phyloP scores from a whole-genome alignment of 2,113 vertebrate genomes.

The Saccopteryx leptura region DNA sequence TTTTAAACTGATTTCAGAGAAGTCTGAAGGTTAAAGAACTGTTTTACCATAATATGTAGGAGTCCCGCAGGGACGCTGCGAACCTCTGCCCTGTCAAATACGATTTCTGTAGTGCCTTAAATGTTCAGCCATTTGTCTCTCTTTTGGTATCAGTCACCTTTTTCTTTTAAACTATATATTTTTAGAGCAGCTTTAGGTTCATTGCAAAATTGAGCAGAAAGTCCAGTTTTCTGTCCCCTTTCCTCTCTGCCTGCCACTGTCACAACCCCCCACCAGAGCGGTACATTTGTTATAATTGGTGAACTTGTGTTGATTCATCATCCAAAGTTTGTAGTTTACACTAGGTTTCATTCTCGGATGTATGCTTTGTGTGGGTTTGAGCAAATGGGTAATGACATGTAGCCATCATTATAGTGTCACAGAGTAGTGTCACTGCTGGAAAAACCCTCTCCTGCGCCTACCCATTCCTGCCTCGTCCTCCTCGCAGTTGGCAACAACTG shows the following conservation, averaged over 20 bases:
- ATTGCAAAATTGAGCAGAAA: slow-evolving; percentile 19
- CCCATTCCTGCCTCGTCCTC: not conserved
- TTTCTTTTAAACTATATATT: not conserved
- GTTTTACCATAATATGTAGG: not conserved
- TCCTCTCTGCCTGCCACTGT: rapidly evolving
- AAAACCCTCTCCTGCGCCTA: not conserved
- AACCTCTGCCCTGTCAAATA: not conserved
- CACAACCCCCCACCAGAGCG: not conserved
- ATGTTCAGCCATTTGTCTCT: not conserved
- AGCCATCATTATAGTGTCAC: not conserved
- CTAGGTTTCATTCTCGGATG: not conserved
- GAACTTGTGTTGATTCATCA: not conserved
- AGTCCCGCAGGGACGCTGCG: not conserved
- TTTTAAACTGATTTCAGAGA: slow-evolving; percentile 1
- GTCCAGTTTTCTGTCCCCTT: not conserved
- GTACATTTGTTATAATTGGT: not conserved
- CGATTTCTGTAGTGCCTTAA: not conserved
- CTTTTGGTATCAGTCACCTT: not conserved
- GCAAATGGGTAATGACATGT: not conserved
- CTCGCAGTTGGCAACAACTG: not conserved
- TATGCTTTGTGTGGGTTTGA: not conserved
- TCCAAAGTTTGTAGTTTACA: not conserved
- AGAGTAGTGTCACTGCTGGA: not conserved
- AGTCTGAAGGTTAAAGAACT: slow-evolving; percentile 34
- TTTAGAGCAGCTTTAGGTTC: slow-evolving; percentile 37